phyloP scores from a whole-genome alignment of 2,888 invertebrate genomes.

The Halictus ligatus region DNA sequence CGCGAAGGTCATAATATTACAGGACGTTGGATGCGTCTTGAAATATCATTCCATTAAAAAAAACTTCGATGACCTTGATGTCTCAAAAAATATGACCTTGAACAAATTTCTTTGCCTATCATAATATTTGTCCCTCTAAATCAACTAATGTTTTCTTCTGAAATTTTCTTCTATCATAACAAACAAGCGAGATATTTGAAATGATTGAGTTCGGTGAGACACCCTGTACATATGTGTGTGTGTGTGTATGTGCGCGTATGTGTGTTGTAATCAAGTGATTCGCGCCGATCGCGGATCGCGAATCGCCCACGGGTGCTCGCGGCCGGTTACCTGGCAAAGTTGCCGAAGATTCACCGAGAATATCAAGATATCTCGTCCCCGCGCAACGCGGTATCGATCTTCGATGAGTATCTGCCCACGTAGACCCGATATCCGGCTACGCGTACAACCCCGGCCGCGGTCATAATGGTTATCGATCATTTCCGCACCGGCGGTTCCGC shows the following conservation, averaged over 20 bases:
- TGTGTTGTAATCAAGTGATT: slow-evolving; percentile 79
- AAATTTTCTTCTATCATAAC: no score
- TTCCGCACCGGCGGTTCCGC: slow-evolving; percentile 64
- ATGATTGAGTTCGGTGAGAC: no score
- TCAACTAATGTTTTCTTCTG: no score
- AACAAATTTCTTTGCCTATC: no score
- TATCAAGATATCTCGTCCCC: slow-evolving; percentile 48
- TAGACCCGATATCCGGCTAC: slow-evolving; percentile 70
- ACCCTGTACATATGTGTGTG: no score
- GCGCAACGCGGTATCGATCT: slow-evolving; percentile 30
- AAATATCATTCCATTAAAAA: no score
- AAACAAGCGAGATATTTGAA: no score
- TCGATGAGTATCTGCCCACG: slow-evolving; percentile 63
- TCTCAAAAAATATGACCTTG: no score
- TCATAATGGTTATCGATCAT: slow-evolving; percentile 74
- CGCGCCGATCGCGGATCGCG: slow-evolving; percentile 61
- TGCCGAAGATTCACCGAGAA: slow-evolving; percentile 63
- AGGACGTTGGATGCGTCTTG: no score
- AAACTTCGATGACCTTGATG: no score
- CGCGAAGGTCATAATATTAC: no score
- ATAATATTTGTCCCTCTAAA: no score
- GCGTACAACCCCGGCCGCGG: slow-evolving; percentile 46
- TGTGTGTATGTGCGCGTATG: neutral
- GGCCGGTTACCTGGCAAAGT: slow-evolving; percentile 41
- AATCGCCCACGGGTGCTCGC: slow-evolving; percentile 41